Evolutionary conservation across 2,888 invertebrate species (phyloP).

Genomic region (Trachelus troglodyta): DNA sequence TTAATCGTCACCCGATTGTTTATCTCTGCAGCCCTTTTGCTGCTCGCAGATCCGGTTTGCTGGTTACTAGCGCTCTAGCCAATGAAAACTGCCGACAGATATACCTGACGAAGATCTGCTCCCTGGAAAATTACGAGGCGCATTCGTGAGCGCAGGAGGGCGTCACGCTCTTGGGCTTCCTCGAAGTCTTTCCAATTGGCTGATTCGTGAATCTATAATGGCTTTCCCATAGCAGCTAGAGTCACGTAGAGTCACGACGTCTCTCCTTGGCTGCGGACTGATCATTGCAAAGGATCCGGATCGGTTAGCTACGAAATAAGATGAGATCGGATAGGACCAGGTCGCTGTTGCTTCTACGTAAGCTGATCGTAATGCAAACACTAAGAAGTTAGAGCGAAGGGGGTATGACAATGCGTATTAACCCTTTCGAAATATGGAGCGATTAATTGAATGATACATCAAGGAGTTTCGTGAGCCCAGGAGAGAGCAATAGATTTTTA

Average conservation of each 20-base stretch:
- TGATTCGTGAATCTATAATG: background rate
- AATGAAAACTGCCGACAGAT: background rate
- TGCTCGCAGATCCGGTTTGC: background rate
- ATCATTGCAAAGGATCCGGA: background rate
- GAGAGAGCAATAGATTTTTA: background rate
- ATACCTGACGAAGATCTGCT: background rate
- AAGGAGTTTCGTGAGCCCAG: background rate
- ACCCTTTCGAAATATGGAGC: background rate
- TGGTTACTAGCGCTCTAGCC: background rate
- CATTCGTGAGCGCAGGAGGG: background rate
- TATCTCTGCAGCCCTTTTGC: background rate
- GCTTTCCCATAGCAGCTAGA: background rate
- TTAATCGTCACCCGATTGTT: background rate
- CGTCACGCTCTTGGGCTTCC: background rate
- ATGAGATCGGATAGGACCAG: background rate
- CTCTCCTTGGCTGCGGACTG: background rate
- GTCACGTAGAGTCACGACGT: background rate
- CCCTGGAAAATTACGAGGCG: background rate
- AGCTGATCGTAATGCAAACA: background rate
- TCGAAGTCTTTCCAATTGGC: background rate
- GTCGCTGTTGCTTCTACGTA: background rate
- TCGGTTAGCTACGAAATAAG: background rate
- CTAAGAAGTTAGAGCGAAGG: background rate
- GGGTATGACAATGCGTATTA: background rate
- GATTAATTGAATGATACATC: background rate